Evolutionary conservation across 2,797 vertebrate species (phyloP), one percentile per base, ranked within the genome.

Genomic region (Enteromius viviparus): DNA sequence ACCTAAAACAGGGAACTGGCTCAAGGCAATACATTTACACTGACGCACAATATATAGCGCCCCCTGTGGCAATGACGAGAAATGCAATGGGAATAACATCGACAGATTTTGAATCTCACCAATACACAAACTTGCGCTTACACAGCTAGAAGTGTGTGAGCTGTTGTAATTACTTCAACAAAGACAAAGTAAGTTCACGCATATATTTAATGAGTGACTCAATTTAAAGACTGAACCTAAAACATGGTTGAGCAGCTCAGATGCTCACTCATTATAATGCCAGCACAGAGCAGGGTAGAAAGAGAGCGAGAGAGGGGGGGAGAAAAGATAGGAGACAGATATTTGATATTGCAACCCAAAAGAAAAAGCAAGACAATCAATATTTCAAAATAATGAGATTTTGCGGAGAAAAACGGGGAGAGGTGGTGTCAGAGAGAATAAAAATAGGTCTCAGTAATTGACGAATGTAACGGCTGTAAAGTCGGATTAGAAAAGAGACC

Each of bases 301-400:
- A 37, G 23, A 47, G 8, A 53, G 4, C 29, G 12, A 29, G 2
- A 32, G 51, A 14, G 7, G 26, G 9, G 9, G 15, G 9, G 1
- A 53, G 17, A 21, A 11, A 55, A 34, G n/a, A 15, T 9, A 9
- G 8, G 53, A 49, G 9, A 21, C 0, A n/a, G n/a, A 32, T 47
- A 60, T 15, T 53, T 68, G 60, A 75, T 71, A 66, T 10, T 15
- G 17, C 47, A 55, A 53, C 19, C 66, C 45, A 78, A 74, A 68
- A 49, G 45, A 66, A 34, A 66, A 70, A 78, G 47, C 45, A 1
- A 70, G 72, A 64, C 51, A 75, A 80, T 84, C 78, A 34, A 76
- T 62, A 69, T 15, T 69, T 64, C 23, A 81, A 74, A 78, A 81
- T 77, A 84, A 81, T 75, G 75, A 85, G 58, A 26, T 53, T 69